Evolutionary conservation across 2,113 vertebrate genomes (phyloP).

Genomic region (Lanius ludovicianus): DNA sequence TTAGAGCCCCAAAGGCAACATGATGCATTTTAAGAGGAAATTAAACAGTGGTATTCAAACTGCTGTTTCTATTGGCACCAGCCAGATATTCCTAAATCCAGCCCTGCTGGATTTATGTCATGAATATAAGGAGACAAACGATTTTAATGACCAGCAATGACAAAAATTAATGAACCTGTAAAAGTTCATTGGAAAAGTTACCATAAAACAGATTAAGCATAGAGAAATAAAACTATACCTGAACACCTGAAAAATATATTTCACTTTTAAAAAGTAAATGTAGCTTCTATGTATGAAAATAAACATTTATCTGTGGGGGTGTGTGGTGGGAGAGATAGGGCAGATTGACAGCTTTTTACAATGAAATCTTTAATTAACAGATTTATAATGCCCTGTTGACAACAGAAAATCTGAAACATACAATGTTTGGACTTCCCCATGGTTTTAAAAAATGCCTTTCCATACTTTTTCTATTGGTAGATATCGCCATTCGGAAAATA

Average conservation of each 20-base stretch:
- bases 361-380: slow-evolving; percentile 2
- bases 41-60: background rate
- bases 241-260: background rate
- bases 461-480: background rate
- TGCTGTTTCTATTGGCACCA: background rate
- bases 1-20: slow-evolving; percentile 8
- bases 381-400: background rate
- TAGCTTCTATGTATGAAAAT: background rate
- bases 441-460: background rate
- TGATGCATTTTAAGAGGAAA: slow-evolving; percentile 7
- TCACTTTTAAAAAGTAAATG: background rate
- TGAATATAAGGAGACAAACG: background rate
- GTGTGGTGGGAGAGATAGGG: background rate
- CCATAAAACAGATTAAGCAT: background rate
- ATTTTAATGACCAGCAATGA: background rate
- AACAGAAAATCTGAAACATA: background rate
- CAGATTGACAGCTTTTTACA: background rate
- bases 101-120: background rate
- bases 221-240: background rate
- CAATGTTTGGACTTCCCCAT: background rate
- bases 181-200: background rate
- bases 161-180: background rate
- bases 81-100: background rate
- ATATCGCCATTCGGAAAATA: background rate
- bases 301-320: background rate